Evolutionary conservation across 2,888 invertebrate genomes (phyloP).

Genomic region (Penaeus monodon): DNA sequence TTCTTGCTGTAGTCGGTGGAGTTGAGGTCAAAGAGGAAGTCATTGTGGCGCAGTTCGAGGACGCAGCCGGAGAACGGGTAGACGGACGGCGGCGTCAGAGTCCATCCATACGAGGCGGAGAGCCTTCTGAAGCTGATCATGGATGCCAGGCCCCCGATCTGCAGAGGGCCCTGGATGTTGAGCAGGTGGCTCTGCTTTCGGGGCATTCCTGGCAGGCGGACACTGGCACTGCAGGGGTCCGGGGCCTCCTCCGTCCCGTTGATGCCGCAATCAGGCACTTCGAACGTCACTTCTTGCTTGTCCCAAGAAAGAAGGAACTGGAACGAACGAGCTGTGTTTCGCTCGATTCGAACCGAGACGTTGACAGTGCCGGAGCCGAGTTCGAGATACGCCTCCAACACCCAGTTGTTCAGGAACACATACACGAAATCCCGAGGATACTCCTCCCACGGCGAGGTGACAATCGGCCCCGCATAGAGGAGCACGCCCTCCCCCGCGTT

Average conservation of each 20-base stretch:
- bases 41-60: constrained; percentile 51
- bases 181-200: constrained; percentile 43
- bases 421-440: constrained; percentile 60
- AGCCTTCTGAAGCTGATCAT: constrained; percentile 43
- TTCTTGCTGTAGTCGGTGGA: constrained; percentile 47
- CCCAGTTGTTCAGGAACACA: constrained; percentile 49
- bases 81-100: constrained; percentile 28
- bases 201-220: constrained; percentile 29
- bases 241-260: constrained; percentile 18
- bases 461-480: constrained; percentile 60
- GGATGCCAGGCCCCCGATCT: constrained; percentile 57
- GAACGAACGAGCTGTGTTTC: constrained; percentile 5
- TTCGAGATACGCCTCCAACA: constrained; percentile 55
- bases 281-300: constrained; percentile 28
- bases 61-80: constrained; percentile 59
- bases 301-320: constrained; percentile 51
- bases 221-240: constrained; percentile 46
- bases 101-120: constrained; percentile 54
- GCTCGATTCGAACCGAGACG: constrained; percentile 47
- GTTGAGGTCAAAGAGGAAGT: constrained; percentile 58
- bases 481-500: constrained; percentile 47
- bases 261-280: constrained; percentile 53
- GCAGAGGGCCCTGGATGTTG: constrained; percentile 60
- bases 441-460: constrained; percentile 41
- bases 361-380: constrained; percentile 53